phyloP scores from a whole-genome alignment of 2,888 invertebrate species.

The Pterostichus niger region DNA sequence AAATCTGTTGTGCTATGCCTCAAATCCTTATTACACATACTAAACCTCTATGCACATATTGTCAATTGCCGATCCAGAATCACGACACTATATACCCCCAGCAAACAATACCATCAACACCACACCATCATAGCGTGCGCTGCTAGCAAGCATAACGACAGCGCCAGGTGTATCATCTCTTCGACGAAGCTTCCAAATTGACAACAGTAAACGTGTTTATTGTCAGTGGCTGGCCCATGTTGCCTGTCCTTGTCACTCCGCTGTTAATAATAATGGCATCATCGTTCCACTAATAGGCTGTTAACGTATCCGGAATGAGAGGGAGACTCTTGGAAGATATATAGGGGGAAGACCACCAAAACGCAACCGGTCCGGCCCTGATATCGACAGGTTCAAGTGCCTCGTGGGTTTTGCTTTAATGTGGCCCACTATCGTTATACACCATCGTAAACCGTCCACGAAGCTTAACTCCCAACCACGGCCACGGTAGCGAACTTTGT shows the following conservation, averaged over 20 bases:
- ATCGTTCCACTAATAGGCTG: conserved; percentile 62
- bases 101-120: too few species aligned
- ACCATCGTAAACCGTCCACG: conserved; percentile 47
- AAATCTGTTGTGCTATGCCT: conserved; percentile 29
- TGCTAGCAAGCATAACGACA: background rate
- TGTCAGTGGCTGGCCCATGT: background rate
- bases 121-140: background rate
- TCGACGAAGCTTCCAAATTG: background rate
- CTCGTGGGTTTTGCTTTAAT: conserved; percentile 58
- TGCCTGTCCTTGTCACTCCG: conserved; percentile 11
- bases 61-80: conserved; percentile 43
- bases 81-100: background rate
- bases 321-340: conserved; percentile 26
- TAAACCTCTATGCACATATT: conserved; percentile 34
- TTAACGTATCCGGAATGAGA: conserved; percentile 62
- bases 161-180: conserved; percentile 10
- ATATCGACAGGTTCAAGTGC: conserved; percentile 64
- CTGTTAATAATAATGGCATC: conserved; percentile 62
- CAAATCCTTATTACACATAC: conserved; percentile 41
- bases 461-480: conserved; percentile 47
- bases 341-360: conserved; percentile 38
- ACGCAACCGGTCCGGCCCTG: conserved; percentile 12
- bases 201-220: conserved; percentile 24
- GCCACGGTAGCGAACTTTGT: conserved; percentile 15
- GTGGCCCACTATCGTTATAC: conserved; percentile 63